A percentile compares a stretch with the other conserved stretches of the same genome.
Evolutionary conservation across 2,888 invertebrate species (phyloP).

Genomic region (Keiferia lycopersicella): DNA sequence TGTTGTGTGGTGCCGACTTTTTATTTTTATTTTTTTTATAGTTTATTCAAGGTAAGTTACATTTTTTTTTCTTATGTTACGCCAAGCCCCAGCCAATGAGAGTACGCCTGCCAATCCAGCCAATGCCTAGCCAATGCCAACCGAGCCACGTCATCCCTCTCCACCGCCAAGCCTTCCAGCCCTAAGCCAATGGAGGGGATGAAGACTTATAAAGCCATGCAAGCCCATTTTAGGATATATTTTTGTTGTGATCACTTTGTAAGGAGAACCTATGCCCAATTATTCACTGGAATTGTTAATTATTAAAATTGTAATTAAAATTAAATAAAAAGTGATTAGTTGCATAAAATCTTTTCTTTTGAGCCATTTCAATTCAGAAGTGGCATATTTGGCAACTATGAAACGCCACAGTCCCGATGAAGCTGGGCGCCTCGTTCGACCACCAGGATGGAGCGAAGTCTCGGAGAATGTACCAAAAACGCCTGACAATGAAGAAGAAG

Average conservation of each 20-base stretch:
- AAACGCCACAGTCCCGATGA: background rate
- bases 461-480: background rate
- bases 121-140: background rate
- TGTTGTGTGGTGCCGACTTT: too few relatives aligned
- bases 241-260: background rate
- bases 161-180: too few relatives aligned
- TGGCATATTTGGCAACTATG: background rate
- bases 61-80: too few relatives aligned
- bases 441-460: slow-evolving; percentile 1
- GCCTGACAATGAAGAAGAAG: background rate
- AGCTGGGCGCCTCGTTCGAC: background rate
- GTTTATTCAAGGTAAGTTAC: too few relatives aligned
- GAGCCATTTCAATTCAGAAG: background rate
- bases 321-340: background rate
- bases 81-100: background rate
- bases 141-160: too few relatives aligned
- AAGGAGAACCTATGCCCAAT: background rate
- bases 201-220: too few relatives aligned
- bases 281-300: background rate
- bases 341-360: background rate
- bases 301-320: background rate
- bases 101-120: background rate
- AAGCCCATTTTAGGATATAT: too few relatives aligned
- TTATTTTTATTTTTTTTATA: too few relatives aligned
- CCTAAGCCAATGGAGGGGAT: too few relatives aligned